These are phyloP conservation scores for Dinothrombium tinctorium DNA, from an alignment of 1,140 invertebrate genomes.

Conservation along the genomic window DNA sequence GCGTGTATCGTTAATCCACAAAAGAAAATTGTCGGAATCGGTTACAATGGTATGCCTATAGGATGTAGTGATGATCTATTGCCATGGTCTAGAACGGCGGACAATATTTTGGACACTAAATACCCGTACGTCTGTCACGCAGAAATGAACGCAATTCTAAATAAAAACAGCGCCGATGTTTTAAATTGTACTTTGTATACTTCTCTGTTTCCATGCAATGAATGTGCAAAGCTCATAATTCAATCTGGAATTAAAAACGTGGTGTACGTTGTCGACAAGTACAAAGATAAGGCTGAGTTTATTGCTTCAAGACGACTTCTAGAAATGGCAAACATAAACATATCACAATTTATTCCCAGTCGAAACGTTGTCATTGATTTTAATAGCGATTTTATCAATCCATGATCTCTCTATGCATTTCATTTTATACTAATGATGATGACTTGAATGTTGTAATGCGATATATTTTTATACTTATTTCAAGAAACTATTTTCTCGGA, in stretches of 20 bases:
- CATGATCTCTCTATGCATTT: too few species aligned
- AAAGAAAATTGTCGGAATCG: constrained; percentile 72
- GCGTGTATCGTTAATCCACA: constrained; percentile 69
- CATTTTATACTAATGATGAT: too few species aligned
- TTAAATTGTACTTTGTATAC: constrained; percentile 48
- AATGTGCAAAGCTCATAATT: constrained; percentile 91
- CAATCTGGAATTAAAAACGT: constrained; percentile 61
- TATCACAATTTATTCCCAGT: neutral
- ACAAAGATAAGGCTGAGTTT: constrained; percentile 36
- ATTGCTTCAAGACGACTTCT: constrained; percentile 34
- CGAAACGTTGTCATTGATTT: constrained; percentile 4
- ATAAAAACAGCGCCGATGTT: constrained; percentile 53
- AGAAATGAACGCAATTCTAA: constrained; percentile 85
- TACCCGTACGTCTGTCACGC: constrained; percentile 82
- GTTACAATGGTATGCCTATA: constrained; percentile 85
- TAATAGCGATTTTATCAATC: too few species aligned
- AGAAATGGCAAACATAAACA: neutral
- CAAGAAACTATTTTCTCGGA: too few species aligned
- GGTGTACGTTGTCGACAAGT: constrained; percentile 56
- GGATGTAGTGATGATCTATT: constrained; percentile 67
- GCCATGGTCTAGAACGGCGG: constrained; percentile 46
- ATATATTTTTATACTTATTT: too few species aligned
- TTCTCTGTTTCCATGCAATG: constrained; percentile 75
- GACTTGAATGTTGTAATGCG: too few species aligned
- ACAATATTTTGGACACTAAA: constrained; percentile 41